Conservation (phyloP, 2,888 invertebrate species). For the Salticus scenicus region DNA sequence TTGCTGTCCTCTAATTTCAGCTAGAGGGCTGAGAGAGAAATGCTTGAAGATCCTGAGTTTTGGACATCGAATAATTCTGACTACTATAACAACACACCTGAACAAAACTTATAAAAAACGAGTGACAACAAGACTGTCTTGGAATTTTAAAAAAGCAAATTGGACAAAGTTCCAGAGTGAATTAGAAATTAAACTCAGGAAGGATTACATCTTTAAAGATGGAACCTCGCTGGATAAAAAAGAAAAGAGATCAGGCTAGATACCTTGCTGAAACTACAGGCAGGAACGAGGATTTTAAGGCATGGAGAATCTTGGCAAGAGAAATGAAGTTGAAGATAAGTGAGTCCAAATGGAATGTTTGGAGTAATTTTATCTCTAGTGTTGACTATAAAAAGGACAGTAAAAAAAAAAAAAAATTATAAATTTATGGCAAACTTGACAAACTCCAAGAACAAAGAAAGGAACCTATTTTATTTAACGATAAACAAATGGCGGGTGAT, state of each 20-base stretch:
- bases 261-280: background rate
- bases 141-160: background rate
- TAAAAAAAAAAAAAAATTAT: background rate
- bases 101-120: background rate
- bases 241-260: slow-evolving; percentile 4
- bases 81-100: background rate
- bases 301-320: background rate
- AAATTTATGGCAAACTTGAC: slow-evolving; percentile 16
- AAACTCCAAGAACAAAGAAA: no score
- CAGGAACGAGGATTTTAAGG: background rate
- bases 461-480: background rate
- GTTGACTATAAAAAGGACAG: slow-evolving; percentile 7
- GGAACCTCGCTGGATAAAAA: background rate
- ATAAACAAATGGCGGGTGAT: background rate
- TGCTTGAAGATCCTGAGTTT: background rate
- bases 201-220: background rate
- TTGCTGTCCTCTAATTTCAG: background rate
- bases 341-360: background rate
- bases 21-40: background rate
- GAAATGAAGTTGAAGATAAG: background rate
- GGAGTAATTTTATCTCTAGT: background rate
- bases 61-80: slow-evolving; percentile 16
- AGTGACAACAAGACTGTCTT: background rate
- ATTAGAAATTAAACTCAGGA: background rate
- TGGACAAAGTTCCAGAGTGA: background rate